Base-by-base conservation (phyloP, 30 jellyfish, hydroid and myxozoan genomes). In the Hydractinia echinata region DNA sequence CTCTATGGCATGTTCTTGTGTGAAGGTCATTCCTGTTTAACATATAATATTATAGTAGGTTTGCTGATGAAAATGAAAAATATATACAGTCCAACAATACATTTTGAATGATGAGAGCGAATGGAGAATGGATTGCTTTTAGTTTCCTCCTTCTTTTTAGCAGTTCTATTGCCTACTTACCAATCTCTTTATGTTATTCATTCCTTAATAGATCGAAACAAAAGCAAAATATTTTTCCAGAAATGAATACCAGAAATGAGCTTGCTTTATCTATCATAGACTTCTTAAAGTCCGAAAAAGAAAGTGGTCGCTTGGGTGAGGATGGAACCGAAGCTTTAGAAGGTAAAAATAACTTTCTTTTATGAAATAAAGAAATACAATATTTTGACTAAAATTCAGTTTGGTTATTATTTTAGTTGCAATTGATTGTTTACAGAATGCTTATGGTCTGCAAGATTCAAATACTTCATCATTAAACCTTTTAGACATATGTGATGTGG, bases 301-400 rank as follows among this genome's bases (percentile, higher is more conserved):
- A 80, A 18, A 68, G 69, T 70, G 89, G 89, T 4, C 66, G 77
- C 39, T 76, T 79, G 30, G 77, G 79, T 8, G 95, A 79, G 16
- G 97, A 90, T 53, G 85, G 72, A 11, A 13, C 66, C 10, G 97
- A 90, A 77, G 90, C 95, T 48, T 87, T 90, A 55, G 97, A 90
- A 81, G 97, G 97, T 90, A 90, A 20, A 30, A 20, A 71, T 48
- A 13, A 10, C 11, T 0, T 48, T 73, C n/a, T 39, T 81, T 79
- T 39, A 66, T 61, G 21, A 30, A 18, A 21, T 20, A 51, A 15
- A 20, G 69, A 1, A 11, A 1, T 48, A 58, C 70, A 16, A 11
- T 58, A 58, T 11, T 11, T 13, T 58, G 16, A 58, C 69, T 11
- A 58, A 11, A 58, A 3, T 13, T 58, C 3, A 0, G 16, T 51